phyloP scores from a whole-genome alignment of 2,113 vertebrate genomes.

The Hippocampus mohnikei region DNA sequence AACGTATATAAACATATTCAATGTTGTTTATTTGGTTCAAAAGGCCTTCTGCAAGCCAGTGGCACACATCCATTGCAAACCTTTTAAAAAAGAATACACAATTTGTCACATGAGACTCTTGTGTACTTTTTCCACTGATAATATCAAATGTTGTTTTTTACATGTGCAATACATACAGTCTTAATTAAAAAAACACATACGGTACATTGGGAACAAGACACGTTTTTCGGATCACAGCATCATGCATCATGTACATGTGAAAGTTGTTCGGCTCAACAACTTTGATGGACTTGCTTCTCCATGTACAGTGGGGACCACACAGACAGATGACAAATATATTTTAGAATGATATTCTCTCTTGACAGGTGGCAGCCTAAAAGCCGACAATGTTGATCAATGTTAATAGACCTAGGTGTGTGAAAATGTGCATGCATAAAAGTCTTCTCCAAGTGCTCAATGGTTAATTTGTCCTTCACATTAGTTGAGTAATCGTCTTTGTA shows the following conservation, averaged over 20 bases:
- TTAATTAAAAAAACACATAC: conserved; percentile 32
- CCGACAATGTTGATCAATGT: background rate
- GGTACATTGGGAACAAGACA: conserved; percentile 28
- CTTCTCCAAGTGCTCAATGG: background rate
- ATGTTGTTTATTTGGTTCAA: conserved; percentile 45
- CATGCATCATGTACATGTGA: conserved; percentile 91
- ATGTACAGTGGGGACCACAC: conserved; percentile 92
- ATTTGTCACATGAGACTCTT: conserved; percentile 70
- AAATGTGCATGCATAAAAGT: conserved; percentile 25
- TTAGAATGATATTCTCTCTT: conserved; percentile 95
- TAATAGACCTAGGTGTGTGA: background rate
- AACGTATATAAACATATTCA: conserved; percentile 75
- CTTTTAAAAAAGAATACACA: conserved; percentile 80
- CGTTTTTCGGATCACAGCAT: conserved; percentile 69
- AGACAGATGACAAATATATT: conserved; percentile 89
- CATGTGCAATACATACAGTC: conserved; percentile 29
- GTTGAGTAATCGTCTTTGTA: background rate
- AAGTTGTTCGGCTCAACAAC: conserved; percentile 84
- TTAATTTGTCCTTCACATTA: background rate
- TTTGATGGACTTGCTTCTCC: conserved; percentile 83
- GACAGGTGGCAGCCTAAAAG: conserved; percentile 23
- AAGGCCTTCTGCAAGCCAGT: conserved; percentile 50
- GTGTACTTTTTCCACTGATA: conserved; percentile 75
- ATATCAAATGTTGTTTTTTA: conserved; percentile 18
- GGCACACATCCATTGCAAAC: conserved; percentile 81